Conservation (phyloP, 2,888 invertebrate species). For the Cerastis rubricosa region DNA sequence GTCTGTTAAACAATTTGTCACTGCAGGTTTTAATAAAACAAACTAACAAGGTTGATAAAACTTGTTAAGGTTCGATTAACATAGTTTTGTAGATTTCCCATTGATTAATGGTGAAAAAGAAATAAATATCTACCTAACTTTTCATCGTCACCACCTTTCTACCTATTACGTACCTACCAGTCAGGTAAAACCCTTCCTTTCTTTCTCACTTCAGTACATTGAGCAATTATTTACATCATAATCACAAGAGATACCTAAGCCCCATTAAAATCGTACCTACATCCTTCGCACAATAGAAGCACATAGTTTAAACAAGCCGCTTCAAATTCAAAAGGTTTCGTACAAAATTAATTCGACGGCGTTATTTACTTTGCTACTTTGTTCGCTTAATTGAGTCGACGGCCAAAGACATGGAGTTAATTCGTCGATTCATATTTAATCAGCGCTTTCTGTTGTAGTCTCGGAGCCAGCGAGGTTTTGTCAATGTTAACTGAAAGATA, state of each 20-base stretch:
- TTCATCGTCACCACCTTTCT: neutral
- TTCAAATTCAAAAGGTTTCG: conserved; percentile 74
- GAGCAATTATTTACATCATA: neutral
- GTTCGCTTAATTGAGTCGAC: conserved; percentile 89
- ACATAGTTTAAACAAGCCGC: conserved; percentile 84
- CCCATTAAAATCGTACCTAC: conserved; percentile 11
- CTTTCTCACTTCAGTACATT: neutral
- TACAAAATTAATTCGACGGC: conserved; percentile 87
- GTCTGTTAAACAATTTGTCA: neutral
- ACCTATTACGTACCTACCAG: neutral
- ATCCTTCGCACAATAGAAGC: conserved; percentile 53
- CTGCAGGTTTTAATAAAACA: neutral
- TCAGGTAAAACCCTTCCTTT: neutral
- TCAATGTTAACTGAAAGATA: conserved; percentile 30
- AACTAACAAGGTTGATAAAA: neutral
- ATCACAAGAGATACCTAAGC: conserved; percentile 26
- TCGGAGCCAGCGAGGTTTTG: conserved; percentile 48
- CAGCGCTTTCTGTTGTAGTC: conserved; percentile 68
- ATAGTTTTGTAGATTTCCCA: neutral
- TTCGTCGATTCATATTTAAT: conserved; percentile 90
- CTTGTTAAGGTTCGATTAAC: neutral
- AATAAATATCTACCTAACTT: neutral
- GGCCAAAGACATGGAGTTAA: conserved; percentile 87
- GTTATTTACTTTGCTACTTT: conserved; percentile 89
- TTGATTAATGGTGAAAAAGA: neutral